A percentile compares a stretch with the other conserved stretches of the same genome.
phyloP scores from a whole-genome alignment of 2,888 invertebrate species.

The Ormyrus pomaceus region DNA sequence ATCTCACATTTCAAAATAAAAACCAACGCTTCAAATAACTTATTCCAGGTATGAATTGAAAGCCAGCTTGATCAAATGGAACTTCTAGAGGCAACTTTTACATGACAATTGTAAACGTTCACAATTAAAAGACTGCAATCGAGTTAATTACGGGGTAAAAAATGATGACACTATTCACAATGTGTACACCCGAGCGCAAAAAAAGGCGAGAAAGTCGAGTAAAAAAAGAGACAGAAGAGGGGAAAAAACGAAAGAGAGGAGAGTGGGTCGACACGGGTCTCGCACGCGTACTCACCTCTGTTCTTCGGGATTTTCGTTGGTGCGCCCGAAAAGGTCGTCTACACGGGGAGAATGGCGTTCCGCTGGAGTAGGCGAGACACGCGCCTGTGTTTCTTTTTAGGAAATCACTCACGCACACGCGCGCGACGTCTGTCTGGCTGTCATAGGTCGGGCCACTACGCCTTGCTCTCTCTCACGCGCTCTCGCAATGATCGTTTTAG shows the following conservation, averaged over 20 bases:
- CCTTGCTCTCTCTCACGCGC: background rate
- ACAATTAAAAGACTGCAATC: conserved; percentile 43
- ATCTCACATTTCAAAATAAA: too few species aligned
- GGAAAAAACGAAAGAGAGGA: too few species aligned
- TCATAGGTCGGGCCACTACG: too few species aligned
- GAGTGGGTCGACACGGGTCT: too few species aligned
- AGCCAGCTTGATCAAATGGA: too few species aligned
- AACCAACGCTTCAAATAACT: background rate
- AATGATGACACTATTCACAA: conserved; percentile 2
- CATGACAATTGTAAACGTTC: too few species aligned
- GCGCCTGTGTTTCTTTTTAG: conserved; percentile 46
- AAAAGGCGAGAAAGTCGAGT: conserved; percentile 1
- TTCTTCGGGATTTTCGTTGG: conserved; percentile 20
- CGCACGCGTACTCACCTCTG: too few species aligned
- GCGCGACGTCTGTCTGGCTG: background rate
- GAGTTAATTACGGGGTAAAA: conserved; percentile 22
- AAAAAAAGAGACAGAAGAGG: background rate
- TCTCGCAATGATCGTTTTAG: background rate
- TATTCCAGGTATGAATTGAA: too few species aligned
- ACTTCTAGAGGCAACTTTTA: too few species aligned
- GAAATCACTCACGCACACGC: conserved; percentile 43
- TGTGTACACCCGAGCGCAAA: conserved; percentile 17
- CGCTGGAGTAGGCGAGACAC: conserved; percentile 18
- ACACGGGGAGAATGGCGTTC: conserved; percentile 29
- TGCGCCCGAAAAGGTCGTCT: conserved; percentile 52